Base-by-base conservation (phyloP, 2,888 invertebrate species). In the Drosophila nr. perissopoda region DNA sequence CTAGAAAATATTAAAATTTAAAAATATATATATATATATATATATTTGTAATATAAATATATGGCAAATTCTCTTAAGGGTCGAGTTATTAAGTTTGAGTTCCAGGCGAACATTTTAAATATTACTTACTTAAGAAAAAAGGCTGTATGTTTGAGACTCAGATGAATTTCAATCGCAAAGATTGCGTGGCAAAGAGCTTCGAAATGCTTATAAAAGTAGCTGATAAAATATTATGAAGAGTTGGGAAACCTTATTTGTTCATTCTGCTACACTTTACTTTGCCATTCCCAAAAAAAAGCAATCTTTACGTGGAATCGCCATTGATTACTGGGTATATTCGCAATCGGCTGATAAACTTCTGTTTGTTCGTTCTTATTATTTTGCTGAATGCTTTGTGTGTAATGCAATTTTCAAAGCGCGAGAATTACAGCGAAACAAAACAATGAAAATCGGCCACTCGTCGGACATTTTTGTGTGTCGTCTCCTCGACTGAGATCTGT, bases 321-420 rank as follows among this genome's bases (percentile, higher is more conserved):
- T 59, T n/a, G 21, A 34, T 45, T 60, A 34, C 40, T 16, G 63
- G 76, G 69, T 76, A 76, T 74, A 36, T 57, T 6, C 11, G 42
- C 18, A 51, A 63, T 73, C 68, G 60, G 25, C 13, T 59, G 42
- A 49, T 59, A 34, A 16, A 21, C 21, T 34, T 38, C 16, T 33
- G n/a, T 16, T 51, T 31, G 29, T 21, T 36, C 52, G 29, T 21
- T 36, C 54, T 67, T 67, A 59, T 82, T 71, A 65, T 81, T 67
- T 52, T 59, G 74, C 69, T 78, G 45, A 16, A n/a, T 38, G 76
- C 68, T 83, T 87, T 87, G 89, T 89, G 87, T 87, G 90, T 87
- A 90, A 90, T 87, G 87, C 84, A 87, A 90, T 87, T 89, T 87
- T 90, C 90, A 87, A 89, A 90, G 90, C 85, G 90, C 85, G 85